A percentile compares a stretch with the other conserved stretches of the same genome.
These are phyloP conservation scores for Pao palembangensis DNA, from an alignment of 2,113 vertebrate species.

Conservation along the genomic window DNA sequence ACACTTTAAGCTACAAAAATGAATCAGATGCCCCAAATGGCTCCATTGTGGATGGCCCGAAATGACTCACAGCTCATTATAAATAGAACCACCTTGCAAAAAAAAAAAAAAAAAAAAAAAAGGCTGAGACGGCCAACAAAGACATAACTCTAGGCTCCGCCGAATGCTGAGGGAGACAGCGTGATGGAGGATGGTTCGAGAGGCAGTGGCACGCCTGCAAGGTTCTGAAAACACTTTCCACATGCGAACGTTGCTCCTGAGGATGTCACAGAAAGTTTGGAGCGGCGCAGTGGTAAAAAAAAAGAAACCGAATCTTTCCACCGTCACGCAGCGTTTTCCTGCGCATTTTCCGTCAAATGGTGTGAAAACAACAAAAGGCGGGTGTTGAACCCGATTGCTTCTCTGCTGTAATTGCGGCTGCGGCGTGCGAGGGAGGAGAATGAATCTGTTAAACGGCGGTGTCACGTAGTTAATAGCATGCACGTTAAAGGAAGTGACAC, in stretches of 20 bases:
- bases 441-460: constrained; percentile 24
- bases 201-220: constrained; percentile 23
- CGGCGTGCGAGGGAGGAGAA: constrained; percentile 13
- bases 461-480: constrained; percentile 24
- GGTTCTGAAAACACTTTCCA: constrained; percentile 26
- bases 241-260: constrained; percentile 3
- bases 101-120: not conserved
- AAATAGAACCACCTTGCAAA: constrained; percentile 24
- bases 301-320: constrained; percentile 37
- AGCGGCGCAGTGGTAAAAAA: constrained; percentile 29
- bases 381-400: constrained; percentile 19
- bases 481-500: constrained; percentile 53
- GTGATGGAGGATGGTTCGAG: constrained; percentile 9
- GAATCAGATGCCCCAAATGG: constrained; percentile 7
- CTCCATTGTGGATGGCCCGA: constrained; percentile 27
- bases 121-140: constrained; percentile 16
- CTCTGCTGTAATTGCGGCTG: constrained; percentile 1
- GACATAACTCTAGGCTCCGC: constrained; percentile 33
- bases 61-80: constrained; percentile 37
- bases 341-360: constrained; percentile 40
- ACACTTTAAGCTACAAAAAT: constrained; percentile 1
- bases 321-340: constrained; percentile 16
- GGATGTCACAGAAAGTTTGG: constrained; percentile 28
- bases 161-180: constrained; percentile 30
- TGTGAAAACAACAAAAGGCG: constrained; percentile 20